Percentiles rank a stretch among this genome's conserved stretches.
phyloP scores from a whole-genome alignment of 2,797 vertebrate genomes.

The Sphenopsis melanotis region DNA sequence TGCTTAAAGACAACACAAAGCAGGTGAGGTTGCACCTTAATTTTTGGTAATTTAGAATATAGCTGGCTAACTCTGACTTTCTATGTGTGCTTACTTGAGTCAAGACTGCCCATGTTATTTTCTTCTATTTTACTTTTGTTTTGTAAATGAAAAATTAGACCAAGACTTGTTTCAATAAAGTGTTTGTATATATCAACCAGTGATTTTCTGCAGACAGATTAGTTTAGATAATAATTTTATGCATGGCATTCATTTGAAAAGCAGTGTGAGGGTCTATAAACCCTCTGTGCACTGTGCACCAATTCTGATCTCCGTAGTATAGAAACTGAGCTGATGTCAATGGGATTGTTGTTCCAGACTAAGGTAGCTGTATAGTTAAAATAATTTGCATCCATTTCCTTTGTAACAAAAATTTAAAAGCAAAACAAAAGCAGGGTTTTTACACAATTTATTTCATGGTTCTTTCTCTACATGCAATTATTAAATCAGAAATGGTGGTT shows the following conservation, averaged over 20 bases:
- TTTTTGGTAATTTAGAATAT: background rate
- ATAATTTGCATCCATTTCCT: background rate
- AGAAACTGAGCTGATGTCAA: background rate
- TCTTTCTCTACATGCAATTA: background rate
- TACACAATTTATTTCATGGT: background rate
- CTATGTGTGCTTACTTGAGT: background rate
- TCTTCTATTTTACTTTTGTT: background rate
- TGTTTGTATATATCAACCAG: background rate
- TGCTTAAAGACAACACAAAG: conserved; percentile 84
- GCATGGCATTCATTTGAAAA: background rate
- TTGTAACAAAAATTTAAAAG: background rate
- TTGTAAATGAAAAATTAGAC: background rate
- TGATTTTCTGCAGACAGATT: background rate
- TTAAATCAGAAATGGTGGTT: background rate
- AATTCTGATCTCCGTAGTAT: background rate
- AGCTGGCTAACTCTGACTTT: background rate
- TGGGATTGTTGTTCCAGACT: background rate
- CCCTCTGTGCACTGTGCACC: background rate
- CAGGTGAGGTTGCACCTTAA: conserved; percentile 78
- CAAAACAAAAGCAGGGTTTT: background rate
- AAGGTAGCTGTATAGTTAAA: background rate
- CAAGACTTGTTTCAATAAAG: background rate
- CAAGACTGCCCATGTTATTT: background rate
- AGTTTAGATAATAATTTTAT: background rate
- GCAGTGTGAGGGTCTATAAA: background rate